Conservation (phyloP, 30 jellyfish, hydroid and myxozoan genomes). For the Hydractinia echinata region DNA sequence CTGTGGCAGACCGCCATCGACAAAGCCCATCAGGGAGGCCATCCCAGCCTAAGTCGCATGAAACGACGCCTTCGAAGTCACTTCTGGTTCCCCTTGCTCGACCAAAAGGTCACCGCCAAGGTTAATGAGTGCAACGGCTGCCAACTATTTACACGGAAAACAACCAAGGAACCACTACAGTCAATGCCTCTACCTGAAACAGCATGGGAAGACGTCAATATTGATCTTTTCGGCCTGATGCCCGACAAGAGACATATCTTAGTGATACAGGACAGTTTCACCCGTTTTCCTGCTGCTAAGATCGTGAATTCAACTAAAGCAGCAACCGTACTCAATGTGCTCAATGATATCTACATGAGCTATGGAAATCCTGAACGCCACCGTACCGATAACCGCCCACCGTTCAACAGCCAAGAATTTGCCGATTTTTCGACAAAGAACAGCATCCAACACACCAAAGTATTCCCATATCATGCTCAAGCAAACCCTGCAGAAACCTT, state of each 20-base stretch:
- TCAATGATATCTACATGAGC: not conserved
- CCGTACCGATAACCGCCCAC: conserved; percentile 2
- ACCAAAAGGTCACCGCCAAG: conserved; percentile 18
- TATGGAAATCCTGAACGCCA: not conserved
- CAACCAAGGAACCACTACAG: conserved; percentile 51
- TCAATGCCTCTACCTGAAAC: conserved; percentile 14
- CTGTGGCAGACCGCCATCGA: conserved; percentile 40
- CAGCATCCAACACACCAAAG: not conserved
- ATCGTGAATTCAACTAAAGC: not conserved
- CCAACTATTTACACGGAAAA: conserved; percentile 36
- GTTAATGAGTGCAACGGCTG: conserved; percentile 39
- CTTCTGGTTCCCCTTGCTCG: conserved; percentile 48
- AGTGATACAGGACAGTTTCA: not conserved
- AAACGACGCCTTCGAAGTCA: conserved; percentile 44
- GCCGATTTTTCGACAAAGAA: not conserved
- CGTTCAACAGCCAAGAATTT: not conserved
- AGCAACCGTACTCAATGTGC: no score
- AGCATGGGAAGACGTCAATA: conserved; percentile 45
- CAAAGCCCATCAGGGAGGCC: conserved; percentile 52
- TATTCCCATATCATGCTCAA: not conserved
- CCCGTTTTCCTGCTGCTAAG: conserved; percentile 1
- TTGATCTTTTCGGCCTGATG: conserved; percentile 44
- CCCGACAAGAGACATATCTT: conserved; percentile 22
- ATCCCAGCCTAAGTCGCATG: conserved; percentile 30
- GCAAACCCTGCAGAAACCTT: conserved; percentile 18